Base-by-base conservation (phyloP, 2,888 invertebrate genomes). In the Onchidella celtica region DNA sequence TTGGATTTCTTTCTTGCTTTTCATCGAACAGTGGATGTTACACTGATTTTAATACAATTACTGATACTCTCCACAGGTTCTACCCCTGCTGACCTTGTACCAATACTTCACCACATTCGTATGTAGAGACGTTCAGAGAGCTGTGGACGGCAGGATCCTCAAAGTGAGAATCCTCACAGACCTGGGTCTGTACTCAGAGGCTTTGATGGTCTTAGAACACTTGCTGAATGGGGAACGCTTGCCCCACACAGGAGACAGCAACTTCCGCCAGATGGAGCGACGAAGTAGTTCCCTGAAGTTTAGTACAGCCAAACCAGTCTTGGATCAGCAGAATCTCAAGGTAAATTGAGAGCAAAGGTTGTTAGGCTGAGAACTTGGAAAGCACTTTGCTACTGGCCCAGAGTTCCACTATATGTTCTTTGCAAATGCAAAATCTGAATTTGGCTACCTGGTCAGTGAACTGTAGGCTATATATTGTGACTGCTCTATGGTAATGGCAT, bases 31-130 rank as follows among this genome's bases (percentile, higher is more conserved):
- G n/a, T n/a, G n/a, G n/a, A n/a, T n/a, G n/a, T n/a, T n/a, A n/a
- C n/a, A n/a, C n/a, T n/a, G n/a, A n/a, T n/a, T n/a, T n/a, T n/a
- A n/a, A n/a, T n/a, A n/a, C n/a, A n/a, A n/a, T n/a, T n/a, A n/a
- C n/a, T n/a, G n/a, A n/a, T n/a, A n/a, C n/a, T n/a, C n/a, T 47
- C 6, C 68, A 1, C 86, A 93, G 93, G 91, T 92, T 3, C 89
- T 93, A 34, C 93, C 93, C 21, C 84, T 93, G 63, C 82, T 93
- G 79, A 90, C 92, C 1, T 86, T 93, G 81, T 89, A 92, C 84
- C 91, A 91, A 84, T 93, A 92, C 86, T 88, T 93, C 70, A 88
- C 92, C 9, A 91, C 91, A n/a, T 91, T 89, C 84, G 89, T 92
- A 27, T 92, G 92, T 78, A 90, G 93, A 38, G 92, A 93, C 86